Evolutionary conservation across 1,140 invertebrate species (phyloP), one percentile per base, ranked within the genome.

Genomic region (Popillia japonica): DNA sequence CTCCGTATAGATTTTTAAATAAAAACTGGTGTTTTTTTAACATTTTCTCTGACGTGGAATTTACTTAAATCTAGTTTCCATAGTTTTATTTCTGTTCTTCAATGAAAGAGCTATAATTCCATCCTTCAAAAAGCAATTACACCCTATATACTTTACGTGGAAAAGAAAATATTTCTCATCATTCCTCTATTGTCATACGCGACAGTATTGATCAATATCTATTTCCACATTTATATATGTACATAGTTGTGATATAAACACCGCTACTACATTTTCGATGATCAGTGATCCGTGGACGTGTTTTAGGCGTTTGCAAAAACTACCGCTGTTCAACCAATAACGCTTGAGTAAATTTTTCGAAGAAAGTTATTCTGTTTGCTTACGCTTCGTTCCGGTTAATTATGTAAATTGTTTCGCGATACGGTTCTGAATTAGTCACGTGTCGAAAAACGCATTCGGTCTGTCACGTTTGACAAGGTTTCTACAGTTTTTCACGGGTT

Each of bases 281-380:
- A n/a, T 55, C 48, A n/a, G 48, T 55, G 48, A 55, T 55, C 48
- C 48, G 48, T n/a, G 14, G 48, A 17, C 14, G 14, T 55, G 48
- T 55, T 55, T 44, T 55, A 14, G 48, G 6, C 27, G 14, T 6
- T 17, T 17, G 11, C 11, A 55, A 55, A 55, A 55, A 55, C 11
- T 55, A n/a, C 48, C 48, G 48, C 48, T n/a, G 14, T 55, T 55
- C 48, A n/a, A n/a, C 14, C 48, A 17, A 55, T 17, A 14, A 17
- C 48, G 14, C 48, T 55, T 6, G 48, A 6, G 17, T 17, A 55
- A 55, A 55, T 17, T 55, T 55, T 55, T 55, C 48, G n/a, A 55
- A 17, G 48, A 55, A 55, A 55, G 48, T 55, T 17, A 55, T 55
- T 55, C 48, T 55, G 48, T 55, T 55, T 55, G 48, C 48, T 55